phyloP scores from a whole-genome alignment of 1,140 invertebrate species.

The Cyphomyrmex costatus region DNA sequence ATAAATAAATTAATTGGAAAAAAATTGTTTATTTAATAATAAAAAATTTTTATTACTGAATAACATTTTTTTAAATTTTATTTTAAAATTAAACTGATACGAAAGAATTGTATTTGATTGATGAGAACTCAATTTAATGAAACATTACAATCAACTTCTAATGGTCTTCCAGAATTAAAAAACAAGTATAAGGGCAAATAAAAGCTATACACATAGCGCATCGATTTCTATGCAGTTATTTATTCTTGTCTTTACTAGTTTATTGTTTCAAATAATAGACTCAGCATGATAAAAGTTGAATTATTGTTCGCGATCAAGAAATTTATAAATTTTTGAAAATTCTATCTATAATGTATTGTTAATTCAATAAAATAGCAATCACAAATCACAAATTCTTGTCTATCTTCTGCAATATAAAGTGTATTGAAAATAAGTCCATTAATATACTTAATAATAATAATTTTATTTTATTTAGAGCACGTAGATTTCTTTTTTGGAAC shows the following conservation, averaged over 20 bases:
- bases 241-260: too few species aligned
- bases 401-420: not conserved
- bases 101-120: not conserved
- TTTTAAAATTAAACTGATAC: not conserved
- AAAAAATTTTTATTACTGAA: too few species aligned
- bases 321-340: not conserved
- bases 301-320: not conserved
- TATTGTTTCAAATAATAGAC: not conserved
- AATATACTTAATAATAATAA: too few species aligned
- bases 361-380: not conserved
- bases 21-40: not conserved
- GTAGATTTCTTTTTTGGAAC: not conserved
- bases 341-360: not conserved
- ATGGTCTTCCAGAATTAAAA: too few species aligned
- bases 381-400: not conserved
- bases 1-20: conserved; percentile 9
- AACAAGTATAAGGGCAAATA: too few species aligned
- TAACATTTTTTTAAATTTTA: not conserved
- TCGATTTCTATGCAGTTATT: too few species aligned
- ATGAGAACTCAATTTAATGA: too few species aligned
- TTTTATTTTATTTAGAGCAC: too few species aligned
- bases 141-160: too few species aligned
- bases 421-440: conserved; percentile 4
- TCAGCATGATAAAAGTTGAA: conserved; percentile 20
- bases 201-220: too few species aligned